Percentiles rank a stretch among this genome's conserved stretches.
These are phyloP conservation scores for Caenorhabditis uteleia DNA, from an alignment of 2,888 invertebrate genomes.

Conservation along the genomic window DNA sequence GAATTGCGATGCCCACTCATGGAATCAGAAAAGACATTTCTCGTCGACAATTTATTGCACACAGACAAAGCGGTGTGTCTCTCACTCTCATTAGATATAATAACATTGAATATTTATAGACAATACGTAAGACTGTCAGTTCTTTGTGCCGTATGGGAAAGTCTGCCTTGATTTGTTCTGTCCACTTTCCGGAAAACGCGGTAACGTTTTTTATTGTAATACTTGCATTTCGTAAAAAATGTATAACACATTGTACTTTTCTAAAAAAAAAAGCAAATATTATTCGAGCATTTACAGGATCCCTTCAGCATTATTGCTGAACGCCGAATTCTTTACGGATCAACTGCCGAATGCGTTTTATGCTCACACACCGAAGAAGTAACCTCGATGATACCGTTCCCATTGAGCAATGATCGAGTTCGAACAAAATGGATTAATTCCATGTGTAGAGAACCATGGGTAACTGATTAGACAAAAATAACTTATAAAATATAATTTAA, in stretches of 20 bases:
- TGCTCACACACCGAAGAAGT: slow-evolving; percentile 38
- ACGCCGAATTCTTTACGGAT: slow-evolving; percentile 31
- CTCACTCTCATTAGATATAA: slow-evolving; percentile 1
- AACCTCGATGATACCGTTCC: slow-evolving; percentile 43
- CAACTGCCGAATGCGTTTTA: slow-evolving; percentile 39
- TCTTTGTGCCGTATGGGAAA: slow-evolving; percentile 8
- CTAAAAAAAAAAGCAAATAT: neutral
- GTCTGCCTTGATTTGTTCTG: slow-evolving; percentile 20
- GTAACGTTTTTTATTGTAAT: neutral
- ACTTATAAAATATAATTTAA: neutral
- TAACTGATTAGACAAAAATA: neutral
- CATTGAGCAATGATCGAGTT: slow-evolving; percentile 19
- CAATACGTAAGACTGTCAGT: slow-evolving; percentile 17
- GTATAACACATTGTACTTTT: no score
- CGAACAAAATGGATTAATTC: slow-evolving; percentile 44
- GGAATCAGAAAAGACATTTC: slow-evolving; percentile 30
- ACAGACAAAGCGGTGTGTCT: slow-evolving; percentile 18
- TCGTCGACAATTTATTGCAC: slow-evolving; percentile 14
- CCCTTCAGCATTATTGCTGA: slow-evolving; percentile 44
- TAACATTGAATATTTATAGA: slow-evolving; percentile 1
- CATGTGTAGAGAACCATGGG: slow-evolving; percentile 44
- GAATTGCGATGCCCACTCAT: slow-evolving; percentile 19
- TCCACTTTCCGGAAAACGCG: slow-evolving; percentile 26
- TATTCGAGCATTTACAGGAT: slow-evolving; percentile 7
- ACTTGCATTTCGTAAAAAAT: neutral